Percentiles rank a stretch among this genome's conserved stretches.
These are phyloP conservation scores for Unio delphinus DNA, from an alignment of 2,888 invertebrate species.

Conservation along the genomic window DNA sequence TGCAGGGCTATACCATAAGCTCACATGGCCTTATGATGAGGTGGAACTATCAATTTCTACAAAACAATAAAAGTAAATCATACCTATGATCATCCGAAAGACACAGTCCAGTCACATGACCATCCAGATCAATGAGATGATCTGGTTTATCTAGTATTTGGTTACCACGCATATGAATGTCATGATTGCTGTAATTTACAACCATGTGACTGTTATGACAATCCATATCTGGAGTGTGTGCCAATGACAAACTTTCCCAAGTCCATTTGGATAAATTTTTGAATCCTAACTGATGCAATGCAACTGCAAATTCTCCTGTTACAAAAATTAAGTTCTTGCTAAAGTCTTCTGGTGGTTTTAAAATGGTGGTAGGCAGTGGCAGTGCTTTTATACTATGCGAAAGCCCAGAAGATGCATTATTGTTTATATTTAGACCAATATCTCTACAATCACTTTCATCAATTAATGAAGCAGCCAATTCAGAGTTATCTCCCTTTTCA, in stretches of 20 bases:
- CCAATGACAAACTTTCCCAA: slow-evolving; percentile 21
- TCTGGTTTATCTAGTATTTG: slow-evolving; percentile 78
- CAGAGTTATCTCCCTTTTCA: no score
- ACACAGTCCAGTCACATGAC: slow-evolving; percentile 89
- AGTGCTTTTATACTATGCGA: no score
- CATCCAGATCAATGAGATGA: slow-evolving; percentile 85
- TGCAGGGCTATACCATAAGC: no score
- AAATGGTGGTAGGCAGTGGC: no score
- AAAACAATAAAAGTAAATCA: slow-evolving; percentile 17
- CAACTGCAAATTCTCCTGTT: slow-evolving; percentile 58
- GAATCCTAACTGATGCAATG: slow-evolving; percentile 54
- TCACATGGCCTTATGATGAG: no score
- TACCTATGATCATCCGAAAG: slow-evolving; percentile 85
- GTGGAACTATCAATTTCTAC: no score
- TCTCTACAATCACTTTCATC: no score
- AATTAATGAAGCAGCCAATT: no score
- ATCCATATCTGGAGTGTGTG: slow-evolving; percentile 26
- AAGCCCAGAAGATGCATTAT: no score
- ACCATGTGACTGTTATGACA: slow-evolving; percentile 46
- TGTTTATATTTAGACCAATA: no score
- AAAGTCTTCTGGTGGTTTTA: no score
- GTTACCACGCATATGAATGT: slow-evolving; percentile 40
- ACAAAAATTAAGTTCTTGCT: slow-evolving; percentile 48
- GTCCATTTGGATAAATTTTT: slow-evolving; percentile 42
- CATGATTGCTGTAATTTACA: slow-evolving; percentile 54